A percentile compares a stretch with the other conserved stretches of the same genome.
These are phyloP conservation scores for Lamellibrachia satsuma DNA, from an alignment of 2,888 invertebrate species.

Conservation along the genomic window DNA sequence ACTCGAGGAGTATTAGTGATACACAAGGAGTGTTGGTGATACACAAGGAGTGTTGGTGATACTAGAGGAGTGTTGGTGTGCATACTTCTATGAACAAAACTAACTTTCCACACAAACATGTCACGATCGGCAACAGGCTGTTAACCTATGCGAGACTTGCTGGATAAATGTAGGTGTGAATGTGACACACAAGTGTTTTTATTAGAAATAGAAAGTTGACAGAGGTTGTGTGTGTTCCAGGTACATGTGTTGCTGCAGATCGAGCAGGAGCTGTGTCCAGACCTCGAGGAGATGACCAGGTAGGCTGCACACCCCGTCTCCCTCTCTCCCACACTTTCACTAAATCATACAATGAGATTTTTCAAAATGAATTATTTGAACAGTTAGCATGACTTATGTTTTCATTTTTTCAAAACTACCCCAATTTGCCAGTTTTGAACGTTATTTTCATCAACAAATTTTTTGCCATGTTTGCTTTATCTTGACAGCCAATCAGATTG, in stretches of 20 bases:
- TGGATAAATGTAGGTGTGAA: not conserved
- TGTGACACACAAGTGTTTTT: not conserved
- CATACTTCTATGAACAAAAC: no score
- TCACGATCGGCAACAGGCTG: no score
- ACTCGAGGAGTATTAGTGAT: no score
- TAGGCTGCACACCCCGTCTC: constrained; percentile 59
- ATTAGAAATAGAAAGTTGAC: not conserved
- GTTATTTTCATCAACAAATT: not conserved
- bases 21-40: no score
- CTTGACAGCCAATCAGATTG: not conserved
- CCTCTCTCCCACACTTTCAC: not conserved
- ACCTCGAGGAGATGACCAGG: constrained; percentile 79
- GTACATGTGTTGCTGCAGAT: constrained; percentile 86
- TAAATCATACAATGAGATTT: not conserved
- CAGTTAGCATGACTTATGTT: not conserved
- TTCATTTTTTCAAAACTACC: not conserved
- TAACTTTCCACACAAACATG: no score
- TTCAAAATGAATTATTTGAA: not conserved
- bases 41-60: no score
- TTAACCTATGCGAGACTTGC: not conserved
- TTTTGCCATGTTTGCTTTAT: not conserved
- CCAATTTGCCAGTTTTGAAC: not conserved
- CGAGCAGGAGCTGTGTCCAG: constrained; percentile 82
- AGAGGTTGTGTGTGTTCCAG: constrained; percentile 49
- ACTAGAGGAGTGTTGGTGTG: no score